These are phyloP conservation scores for Clarias pachynema DNA, from an alignment of 2,797 vertebrate species.

Conservation along the genomic window DNA sequence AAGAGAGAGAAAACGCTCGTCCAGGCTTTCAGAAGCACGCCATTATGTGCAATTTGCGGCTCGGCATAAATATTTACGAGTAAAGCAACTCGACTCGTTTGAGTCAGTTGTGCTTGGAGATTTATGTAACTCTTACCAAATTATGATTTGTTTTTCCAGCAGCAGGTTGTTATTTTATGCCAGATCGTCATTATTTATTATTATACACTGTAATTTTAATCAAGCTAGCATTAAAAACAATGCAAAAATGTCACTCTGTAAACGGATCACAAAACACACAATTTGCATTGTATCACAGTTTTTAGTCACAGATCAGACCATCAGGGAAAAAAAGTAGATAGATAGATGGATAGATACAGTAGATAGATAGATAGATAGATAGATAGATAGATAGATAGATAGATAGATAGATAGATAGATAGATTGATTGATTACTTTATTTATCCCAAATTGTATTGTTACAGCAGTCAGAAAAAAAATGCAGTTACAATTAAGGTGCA, in stretches of 20 bases:
- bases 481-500: too few relatives aligned
- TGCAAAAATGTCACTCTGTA: background rate
- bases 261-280: too few relatives aligned
- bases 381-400: too few relatives aligned
- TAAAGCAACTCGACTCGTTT: background rate
- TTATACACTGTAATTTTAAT: background rate
- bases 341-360: too few relatives aligned
- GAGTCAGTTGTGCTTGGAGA: constrained; percentile 6
- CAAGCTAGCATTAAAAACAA: background rate
- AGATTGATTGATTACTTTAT: too few relatives aligned
- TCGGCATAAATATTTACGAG: background rate
- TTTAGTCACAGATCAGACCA: too few relatives aligned
- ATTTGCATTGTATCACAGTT: too few relatives aligned
- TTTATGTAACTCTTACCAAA: background rate
- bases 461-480: too few relatives aligned
- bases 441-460: too few relatives aligned
- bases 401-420: too few relatives aligned
- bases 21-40: background rate
- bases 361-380: too few relatives aligned
- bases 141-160: background rate
- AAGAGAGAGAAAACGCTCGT: background rate
- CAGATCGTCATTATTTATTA: background rate
- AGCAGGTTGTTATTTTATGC: background rate
- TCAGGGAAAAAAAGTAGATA: too few relatives aligned
- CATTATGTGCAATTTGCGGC: background rate